phyloP scores from a whole-genome alignment of 1,140 invertebrate species.

The Saccostrea echinata region DNA sequence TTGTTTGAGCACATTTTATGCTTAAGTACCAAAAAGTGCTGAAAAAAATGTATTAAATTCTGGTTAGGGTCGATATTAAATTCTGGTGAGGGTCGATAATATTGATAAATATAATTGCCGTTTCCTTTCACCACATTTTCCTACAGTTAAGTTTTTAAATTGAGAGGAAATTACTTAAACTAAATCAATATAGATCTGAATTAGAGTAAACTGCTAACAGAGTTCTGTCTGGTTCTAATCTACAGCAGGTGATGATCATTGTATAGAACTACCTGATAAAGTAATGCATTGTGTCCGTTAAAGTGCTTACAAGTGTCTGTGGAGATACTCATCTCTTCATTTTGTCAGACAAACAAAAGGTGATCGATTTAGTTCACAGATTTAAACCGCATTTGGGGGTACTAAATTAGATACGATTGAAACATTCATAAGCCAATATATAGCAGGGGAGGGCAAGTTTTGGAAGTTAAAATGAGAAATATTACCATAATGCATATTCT shows the following conservation, averaged over 20 bases:
- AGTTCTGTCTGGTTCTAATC: constrained; percentile 24
- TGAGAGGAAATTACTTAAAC: neutral
- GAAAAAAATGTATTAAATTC: too few species aligned
- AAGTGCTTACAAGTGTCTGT: neutral
- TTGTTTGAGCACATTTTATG: too few species aligned
- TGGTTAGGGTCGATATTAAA: too few species aligned
- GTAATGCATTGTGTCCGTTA: neutral
- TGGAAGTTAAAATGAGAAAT: neutral
- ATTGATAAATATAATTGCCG: too few species aligned
- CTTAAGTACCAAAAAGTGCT: too few species aligned
- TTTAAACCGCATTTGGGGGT: constrained; percentile 2
- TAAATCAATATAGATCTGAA: neutral
- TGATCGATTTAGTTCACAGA: constrained; percentile 27
- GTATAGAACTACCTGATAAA: neutral
- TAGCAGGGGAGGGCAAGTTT: neutral
- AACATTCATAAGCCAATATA: neutral
- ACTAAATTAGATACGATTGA: neutral
- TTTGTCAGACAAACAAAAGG: constrained; percentile 27
- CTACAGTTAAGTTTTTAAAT: neutral
- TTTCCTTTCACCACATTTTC: too few species aligned
- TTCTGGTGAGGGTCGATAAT: too few species aligned
- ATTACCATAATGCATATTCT: neutral
- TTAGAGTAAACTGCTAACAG: neutral
- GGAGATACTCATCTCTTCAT: neutral
- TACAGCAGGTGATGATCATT: constrained; percentile 1